Evolutionary conservation across 2,888 invertebrate species (phyloP), one percentile per base, ranked within the genome.

Genomic region (Serripes groenlandicus): DNA sequence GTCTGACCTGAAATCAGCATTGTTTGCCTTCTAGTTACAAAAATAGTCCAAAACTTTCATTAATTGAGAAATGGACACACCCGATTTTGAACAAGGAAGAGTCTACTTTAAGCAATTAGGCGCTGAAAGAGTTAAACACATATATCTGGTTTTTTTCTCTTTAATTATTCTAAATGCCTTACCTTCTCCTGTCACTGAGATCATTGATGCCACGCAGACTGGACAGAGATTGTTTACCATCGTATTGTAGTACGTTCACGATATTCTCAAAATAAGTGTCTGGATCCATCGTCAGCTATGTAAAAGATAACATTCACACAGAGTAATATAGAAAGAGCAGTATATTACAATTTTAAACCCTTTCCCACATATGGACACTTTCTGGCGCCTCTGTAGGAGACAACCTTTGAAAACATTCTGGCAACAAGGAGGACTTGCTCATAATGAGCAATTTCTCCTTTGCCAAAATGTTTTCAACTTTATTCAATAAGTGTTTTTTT

Each of bases 201-300:
- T 66, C 66, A 23, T 70, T 70, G 32, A 26, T 32, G 30, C n/a
- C n/a, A 30, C 74, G 64, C 3, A 79, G 68, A 11, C 37, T 49
- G 5, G 49, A 69, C 18, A 79, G 37, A 0, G 69, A 32, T 5
- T 75, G 52, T 52, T 23, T 52, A 23, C 60, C 64, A 37, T 72
- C 77, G 15, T 74, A 74, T 49, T 86, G 87, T 30, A 92, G 85
- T 23, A 87, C 87, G 18, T 71, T 75, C 21, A 92, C 75, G 11
- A 91, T 87, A 75, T 92, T 92, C 60, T 90, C 89, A 77, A 92
- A 91, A 75, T 91, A 92, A 32, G 75, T 79, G 21, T 81, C 75
- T 3, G 79, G 68, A 11, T 89, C 69, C 32, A 80, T 77, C 3
- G 75, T 77, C n/a, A 81, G 26, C 66, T 66, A 11, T 4, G 34